These are phyloP conservation scores for Tetranychus urticae DNA, from an alignment of 1,140 invertebrate genomes.

Conservation along the genomic window DNA sequence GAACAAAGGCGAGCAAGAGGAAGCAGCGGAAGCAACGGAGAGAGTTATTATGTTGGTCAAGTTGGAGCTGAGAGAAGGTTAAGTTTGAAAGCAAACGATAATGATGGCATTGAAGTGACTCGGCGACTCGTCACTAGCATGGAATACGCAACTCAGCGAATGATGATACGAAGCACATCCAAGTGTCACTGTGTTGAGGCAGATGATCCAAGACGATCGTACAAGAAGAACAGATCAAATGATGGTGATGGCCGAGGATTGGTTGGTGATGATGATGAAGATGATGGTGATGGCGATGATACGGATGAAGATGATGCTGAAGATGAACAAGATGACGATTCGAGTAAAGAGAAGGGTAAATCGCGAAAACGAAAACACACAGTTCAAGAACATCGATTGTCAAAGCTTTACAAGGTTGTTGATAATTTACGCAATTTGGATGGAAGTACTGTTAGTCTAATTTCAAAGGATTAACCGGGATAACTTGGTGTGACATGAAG, in stretches of 20 bases:
- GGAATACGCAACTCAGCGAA: too few species aligned
- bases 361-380: not conserved
- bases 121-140: too few species aligned
- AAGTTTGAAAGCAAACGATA: too few species aligned
- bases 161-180: too few species aligned
- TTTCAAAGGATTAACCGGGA: not conserved
- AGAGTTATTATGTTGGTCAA: not conserved
- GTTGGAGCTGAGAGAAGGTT: not conserved
- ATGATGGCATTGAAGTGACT: too few species aligned
- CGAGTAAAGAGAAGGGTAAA: not conserved
- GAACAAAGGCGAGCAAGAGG: too few species aligned
- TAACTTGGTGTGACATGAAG: not conserved
- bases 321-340: not conserved
- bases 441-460: not conserved
- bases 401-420: not conserved
- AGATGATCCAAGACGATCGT: not conserved
- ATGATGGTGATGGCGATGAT: not conserved
- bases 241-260: not conserved
- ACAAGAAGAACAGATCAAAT: not conserved
- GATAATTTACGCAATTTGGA: not conserved
- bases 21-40: not conserved
- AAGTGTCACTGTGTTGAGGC: too few species aligned
- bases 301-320: not conserved
- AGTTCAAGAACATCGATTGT: not conserved
- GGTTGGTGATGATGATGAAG: not conserved